Percentiles rank a stretch among this genome's conserved stretches.
Evolutionary conservation across 1,140 invertebrate genomes (phyloP).

Genomic region (Conus betulinus): DNA sequence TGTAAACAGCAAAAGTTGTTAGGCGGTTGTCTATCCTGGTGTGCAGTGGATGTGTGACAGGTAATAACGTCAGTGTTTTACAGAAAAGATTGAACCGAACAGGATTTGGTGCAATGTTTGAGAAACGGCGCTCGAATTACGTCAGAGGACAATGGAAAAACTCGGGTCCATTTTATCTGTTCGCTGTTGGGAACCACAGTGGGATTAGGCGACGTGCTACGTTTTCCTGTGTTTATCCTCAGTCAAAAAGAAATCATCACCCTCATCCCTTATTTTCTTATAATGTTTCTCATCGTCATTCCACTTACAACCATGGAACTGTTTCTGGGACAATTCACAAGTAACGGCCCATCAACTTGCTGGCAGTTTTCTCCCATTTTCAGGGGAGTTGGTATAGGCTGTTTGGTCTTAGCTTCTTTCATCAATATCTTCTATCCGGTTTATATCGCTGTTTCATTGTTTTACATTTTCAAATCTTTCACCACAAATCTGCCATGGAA

Average conservation of each 20-base stretch:
- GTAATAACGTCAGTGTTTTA: no score
- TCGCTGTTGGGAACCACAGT: not conserved
- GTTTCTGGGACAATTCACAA: not conserved
- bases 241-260: no score
- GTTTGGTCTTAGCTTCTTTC: slow-evolving; percentile 94
- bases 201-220: not conserved
- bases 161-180: not conserved
- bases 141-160: not conserved
- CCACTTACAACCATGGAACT: not conserved
- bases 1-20: no score
- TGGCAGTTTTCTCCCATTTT: not conserved
- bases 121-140: not conserved
- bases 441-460: slow-evolving; percentile 96
- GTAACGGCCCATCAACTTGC: not conserved
- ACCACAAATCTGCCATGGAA: slow-evolving; percentile 88
- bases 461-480: slow-evolving; percentile 84
- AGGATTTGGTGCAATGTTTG: no score
- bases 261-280: not conserved
- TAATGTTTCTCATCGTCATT: not conserved
- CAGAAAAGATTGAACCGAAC: no score
- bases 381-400: not conserved
- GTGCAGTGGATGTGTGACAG: no score
- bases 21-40: no score
- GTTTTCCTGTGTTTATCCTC: not conserved
- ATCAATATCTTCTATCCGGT: slow-evolving; percentile 85